A percentile compares a stretch with the other conserved stretches of the same genome.
phyloP scores from a whole-genome alignment of 2,888 invertebrate species.

The Pyrrhia umbra region DNA sequence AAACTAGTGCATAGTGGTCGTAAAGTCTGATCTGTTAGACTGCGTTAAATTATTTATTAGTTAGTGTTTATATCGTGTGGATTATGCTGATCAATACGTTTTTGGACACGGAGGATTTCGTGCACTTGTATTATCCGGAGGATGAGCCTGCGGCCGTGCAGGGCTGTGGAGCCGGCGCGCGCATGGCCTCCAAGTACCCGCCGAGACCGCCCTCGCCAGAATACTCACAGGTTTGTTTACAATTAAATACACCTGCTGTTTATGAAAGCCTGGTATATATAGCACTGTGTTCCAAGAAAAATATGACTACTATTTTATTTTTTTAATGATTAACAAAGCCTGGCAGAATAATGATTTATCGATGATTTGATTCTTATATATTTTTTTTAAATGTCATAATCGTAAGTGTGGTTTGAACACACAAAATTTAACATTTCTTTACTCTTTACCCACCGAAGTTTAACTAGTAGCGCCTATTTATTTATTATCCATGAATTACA shows the following conservation, averaged over 20 bases:
- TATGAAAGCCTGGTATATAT: conserved; percentile 32
- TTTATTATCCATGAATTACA: conserved; percentile 4
- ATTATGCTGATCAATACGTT: conserved; percentile 89
- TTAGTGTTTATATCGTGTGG: conserved; percentile 79
- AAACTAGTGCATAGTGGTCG: conserved; percentile 74
- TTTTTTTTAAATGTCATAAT: too few relatives aligned
- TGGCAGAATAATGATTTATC: too few relatives aligned
- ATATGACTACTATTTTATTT: too few relatives aligned
- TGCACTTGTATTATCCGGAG: conserved; percentile 88
- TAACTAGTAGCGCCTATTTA: neutral
- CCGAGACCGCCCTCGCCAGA: conserved; percentile 84
- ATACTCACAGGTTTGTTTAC: conserved; percentile 81
- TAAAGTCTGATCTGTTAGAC: conserved; percentile 84
- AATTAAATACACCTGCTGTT: conserved; percentile 12
- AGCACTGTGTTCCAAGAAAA: too few relatives aligned
- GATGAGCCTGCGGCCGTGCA: conserved; percentile 84
- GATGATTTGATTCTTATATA: too few relatives aligned
- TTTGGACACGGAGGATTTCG: conserved; percentile 90
- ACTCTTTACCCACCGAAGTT: neutral
- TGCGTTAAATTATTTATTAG: conserved; percentile 83
- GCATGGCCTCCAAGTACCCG: conserved; percentile 86
- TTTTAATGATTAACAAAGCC: too few relatives aligned
- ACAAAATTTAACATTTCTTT: too few relatives aligned
- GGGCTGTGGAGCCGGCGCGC: conserved; percentile 86
- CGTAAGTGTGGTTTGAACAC: too few relatives aligned